These are phyloP conservation scores for Erebia palarica DNA, from an alignment of 2,888 invertebrate genomes.

Conservation along the genomic window DNA sequence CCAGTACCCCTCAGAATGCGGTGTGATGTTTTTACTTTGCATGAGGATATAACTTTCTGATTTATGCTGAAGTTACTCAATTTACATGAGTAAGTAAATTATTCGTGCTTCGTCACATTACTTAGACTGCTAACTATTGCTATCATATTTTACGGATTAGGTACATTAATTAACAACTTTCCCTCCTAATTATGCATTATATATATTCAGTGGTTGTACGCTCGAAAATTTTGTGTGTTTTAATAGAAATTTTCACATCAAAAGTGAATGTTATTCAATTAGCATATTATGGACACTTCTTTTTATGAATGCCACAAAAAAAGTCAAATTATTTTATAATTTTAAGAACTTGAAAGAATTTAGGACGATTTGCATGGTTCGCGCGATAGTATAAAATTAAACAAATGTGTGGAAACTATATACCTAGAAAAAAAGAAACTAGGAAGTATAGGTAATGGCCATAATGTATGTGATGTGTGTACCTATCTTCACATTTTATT, in stretches of 20 bases:
- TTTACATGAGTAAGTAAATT: constrained; percentile 18
- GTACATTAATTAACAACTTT: constrained; percentile 18
- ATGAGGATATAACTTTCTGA: constrained; percentile 27
- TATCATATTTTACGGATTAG: constrained; percentile 11
- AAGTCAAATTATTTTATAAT: background rate
- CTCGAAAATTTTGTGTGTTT: background rate
- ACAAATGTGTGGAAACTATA: too few species aligned
- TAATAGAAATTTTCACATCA: background rate
- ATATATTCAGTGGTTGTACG: constrained; percentile 8
- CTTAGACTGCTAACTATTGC: background rate
- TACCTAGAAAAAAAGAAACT: too few species aligned
- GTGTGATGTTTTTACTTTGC: background rate
- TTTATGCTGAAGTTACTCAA: constrained; percentile 29
- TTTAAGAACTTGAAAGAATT: background rate
- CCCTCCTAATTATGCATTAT: background rate
- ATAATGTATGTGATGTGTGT: too few species aligned
- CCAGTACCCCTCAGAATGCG: background rate
- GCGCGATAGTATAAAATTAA: too few species aligned
- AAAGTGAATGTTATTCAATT: constrained; percentile 4
- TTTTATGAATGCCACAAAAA: background rate
- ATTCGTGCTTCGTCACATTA: constrained; percentile 17
- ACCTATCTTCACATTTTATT: too few species aligned
- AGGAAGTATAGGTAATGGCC: too few species aligned
- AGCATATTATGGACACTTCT: background rate
- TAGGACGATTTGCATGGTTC: too few species aligned